Evolutionary conservation across 2,797 vertebrate species (phyloP), one percentile per base, ranked within the genome.

Genomic region (Cheirogaleus major): DNA sequence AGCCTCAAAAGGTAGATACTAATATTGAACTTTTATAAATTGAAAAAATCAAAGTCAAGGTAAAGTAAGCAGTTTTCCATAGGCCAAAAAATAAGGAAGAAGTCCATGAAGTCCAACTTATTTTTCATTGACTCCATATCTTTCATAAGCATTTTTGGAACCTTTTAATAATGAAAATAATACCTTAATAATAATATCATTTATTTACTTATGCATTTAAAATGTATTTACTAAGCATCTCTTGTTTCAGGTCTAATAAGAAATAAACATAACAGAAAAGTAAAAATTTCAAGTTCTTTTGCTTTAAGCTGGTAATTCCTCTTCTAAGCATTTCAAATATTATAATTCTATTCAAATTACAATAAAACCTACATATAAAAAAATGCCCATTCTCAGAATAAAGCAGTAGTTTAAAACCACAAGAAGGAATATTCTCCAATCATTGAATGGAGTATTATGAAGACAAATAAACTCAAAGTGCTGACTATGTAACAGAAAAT

Each of bases 401-500:
- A 91, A 80, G 13, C 3, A 69, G 35, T 55, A 25, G 0, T 45
- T 83, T 91, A 83, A 86, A 94, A 69, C 17, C 48, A 63, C 6
- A 79, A n/a, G 27, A 52, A 7, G 6, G n/a, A 76, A 78, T 35
- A 35, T 78, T 78, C 35, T 85, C 69, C 23, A 82, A 7, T 4
- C 14, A 69, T 27, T 82, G 92, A 72, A 65, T 6, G 17, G 32
- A 86, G 17, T 61, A 35, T 65, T 90, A 27, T 1, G 22, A 73
- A 95, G 67, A 59, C 8, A 65, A 91, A 57, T 52, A 65, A 81
- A 43, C 7, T 93, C n/a, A 89, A 96, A 93, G 89, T 91, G 3
- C 23, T 83, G n/a, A 59, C 43, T 86, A 4, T 48, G 4, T 11
- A 70, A 65, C 3, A 82, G 48, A 78, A 92, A 90, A 94, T n/a